Conservation (phyloP, 92 coral and sea anemone species). For the Parazoanthus darwini region DNA sequence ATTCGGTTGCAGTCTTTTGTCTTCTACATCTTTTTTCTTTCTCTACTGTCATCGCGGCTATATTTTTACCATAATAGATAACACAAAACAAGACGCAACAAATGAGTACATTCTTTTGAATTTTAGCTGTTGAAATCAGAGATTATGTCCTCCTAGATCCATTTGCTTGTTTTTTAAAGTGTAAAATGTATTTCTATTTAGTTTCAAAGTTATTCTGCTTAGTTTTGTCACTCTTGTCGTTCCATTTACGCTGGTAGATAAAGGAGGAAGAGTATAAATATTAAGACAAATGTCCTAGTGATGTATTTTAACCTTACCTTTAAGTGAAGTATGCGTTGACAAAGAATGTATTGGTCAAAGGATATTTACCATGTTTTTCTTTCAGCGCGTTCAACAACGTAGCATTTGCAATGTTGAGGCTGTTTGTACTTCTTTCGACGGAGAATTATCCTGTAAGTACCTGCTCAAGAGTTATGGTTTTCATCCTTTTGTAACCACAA, state of each 20-base stretch:
- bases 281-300: not conserved
- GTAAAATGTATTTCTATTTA: too few species aligned
- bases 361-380: not conserved
- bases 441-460: slow-evolving; percentile 85
- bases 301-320: not conserved
- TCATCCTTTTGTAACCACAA: too few species aligned
- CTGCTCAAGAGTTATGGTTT: not conserved
- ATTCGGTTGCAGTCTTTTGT: not conserved
- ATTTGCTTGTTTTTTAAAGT: too few species aligned
- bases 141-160: too few species aligned
- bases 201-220: too few species aligned
- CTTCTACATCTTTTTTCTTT: not conserved
- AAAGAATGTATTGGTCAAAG: not conserved
- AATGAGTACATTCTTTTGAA: too few species aligned
- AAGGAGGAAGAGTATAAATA: not conserved
- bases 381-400: slow-evolving; percentile 71
- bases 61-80: not conserved
- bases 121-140: too few species aligned
- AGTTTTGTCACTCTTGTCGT: not conserved
- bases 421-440: slow-evolving; percentile 83
- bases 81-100: too few species aligned
- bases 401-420: slow-evolving; percentile 69
- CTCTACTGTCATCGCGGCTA: not conserved
- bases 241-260: not conserved
- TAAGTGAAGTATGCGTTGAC: not conserved